These are phyloP conservation scores for Aspidiotus destructor DNA, from an alignment of 2,888 invertebrate genomes.

Conservation along the genomic window DNA sequence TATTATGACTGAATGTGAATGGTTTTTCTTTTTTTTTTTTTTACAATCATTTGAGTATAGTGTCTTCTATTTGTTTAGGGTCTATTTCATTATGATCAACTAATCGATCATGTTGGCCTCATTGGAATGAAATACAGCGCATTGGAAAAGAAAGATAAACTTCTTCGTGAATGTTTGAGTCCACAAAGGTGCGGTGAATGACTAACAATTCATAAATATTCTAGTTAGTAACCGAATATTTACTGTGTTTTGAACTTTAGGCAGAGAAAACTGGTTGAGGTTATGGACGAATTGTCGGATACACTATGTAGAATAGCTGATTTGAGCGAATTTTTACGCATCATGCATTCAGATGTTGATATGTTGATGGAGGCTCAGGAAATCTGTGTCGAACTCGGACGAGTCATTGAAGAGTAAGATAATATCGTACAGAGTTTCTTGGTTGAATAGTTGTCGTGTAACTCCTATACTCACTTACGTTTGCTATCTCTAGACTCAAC, in stretches of 20 bases:
- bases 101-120: constrained; percentile 58
- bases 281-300: constrained; percentile 94
- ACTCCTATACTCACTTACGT: not conserved
- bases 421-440: not conserved
- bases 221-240: not conserved
- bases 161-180: constrained; percentile 55
- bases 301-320: constrained; percentile 92
- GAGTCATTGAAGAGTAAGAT: constrained; percentile 80
- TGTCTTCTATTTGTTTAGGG: not conserved
- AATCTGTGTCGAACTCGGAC: constrained; percentile 76
- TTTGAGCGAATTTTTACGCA: constrained; percentile 87
- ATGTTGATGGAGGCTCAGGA: constrained; percentile 78
- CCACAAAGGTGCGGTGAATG: not conserved
- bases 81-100: not conserved
- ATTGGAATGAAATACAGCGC: constrained; percentile 66
- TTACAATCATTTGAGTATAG: no score
- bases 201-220: not conserved
- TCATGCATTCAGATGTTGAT: constrained; percentile 73
- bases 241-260: constrained; percentile 18
- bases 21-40: no score
- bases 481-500: constrained; percentile 58
- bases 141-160: constrained; percentile 53
- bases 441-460: not conserved
- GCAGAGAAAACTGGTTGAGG: constrained; percentile 69
- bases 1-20: no score